Base-by-base conservation (phyloP, 1,140 invertebrate species). In the Harlomillsia oculata region DNA sequence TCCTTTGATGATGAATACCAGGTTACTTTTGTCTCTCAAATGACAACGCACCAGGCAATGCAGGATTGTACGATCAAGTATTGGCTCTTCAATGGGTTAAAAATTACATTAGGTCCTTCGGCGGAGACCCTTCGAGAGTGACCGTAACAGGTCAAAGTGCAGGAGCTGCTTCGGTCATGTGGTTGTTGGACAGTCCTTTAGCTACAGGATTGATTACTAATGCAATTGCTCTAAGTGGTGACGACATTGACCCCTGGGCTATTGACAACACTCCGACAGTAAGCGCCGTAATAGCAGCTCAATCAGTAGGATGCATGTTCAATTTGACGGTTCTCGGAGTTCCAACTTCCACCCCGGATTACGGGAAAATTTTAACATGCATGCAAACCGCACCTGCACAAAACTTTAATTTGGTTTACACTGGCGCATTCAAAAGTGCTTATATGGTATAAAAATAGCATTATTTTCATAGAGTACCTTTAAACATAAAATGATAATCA, bases 21-120 rank as follows among this genome's bases (percentile, higher is more conserved):
- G 48, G 56, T 5, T 58, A 52, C 39, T 58, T 52, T 45, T 52
- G 45, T 13, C 9, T 58, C 28, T 21, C 36, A n/a, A 51, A 41
- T 26, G 56, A 58, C 11, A 28, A 51, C 20, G 40, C 39, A 9
- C 56, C 56, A 5, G 56, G 56, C 11, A 58, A 58, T 45, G 46
- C 29, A 4, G 56, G 39, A 0, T 13, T 52, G 6, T 58, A 58
- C 25, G 56, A 58, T 18, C 39, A 41, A 18, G 39, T 58, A 2
- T 32, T 50, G 11, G 56, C 56, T 2, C 20, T 57, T 11, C 21
- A 44, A 26, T 53, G 45, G 45, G 34, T 39, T 4, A 16, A 51
- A n/a, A 14, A 26, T 0, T 20, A 40, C 8, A 39, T 40, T 8
- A 32, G n/a, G 20, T 16, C 43, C 11, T 57, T 57, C 34, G 52